These are phyloP conservation scores for Hymenochirus boettgeri DNA, from an alignment of 2,113 vertebrate genomes.

Conservation along the genomic window DNA sequence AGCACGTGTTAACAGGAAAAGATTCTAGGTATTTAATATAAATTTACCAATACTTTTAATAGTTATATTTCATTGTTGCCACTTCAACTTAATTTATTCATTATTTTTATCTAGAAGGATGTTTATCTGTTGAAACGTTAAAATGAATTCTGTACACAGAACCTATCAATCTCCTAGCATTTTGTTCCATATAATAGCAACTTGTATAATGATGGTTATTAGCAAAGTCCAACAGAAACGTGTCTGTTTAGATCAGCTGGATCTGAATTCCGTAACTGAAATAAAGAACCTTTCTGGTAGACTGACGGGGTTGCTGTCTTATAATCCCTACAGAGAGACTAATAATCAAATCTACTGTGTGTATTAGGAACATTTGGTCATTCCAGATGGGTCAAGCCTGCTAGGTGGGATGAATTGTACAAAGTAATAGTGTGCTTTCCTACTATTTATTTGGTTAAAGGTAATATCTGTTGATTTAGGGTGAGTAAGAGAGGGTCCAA, in stretches of 20 bases:
- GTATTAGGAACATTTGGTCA: not conserved
- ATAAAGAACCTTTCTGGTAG: not conserved
- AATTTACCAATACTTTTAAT: no score
- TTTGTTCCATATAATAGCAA: no score
- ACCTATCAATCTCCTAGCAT: no score
- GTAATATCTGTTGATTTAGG: slow-evolving; percentile 25
- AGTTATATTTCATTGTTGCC: no score
- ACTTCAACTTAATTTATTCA: no score
- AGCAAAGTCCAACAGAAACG: no score
- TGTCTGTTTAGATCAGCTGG: not conserved
- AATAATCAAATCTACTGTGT: slow-evolving; percentile 8
- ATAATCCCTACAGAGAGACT: slow-evolving; percentile 4
- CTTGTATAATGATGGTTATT: no score
- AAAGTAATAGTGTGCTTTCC: slow-evolving; percentile 27
- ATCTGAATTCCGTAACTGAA: not conserved
- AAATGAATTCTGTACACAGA: no score
- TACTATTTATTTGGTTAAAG: slow-evolving; percentile 43
- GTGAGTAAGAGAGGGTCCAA: slow-evolving; percentile 36
- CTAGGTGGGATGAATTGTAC: slow-evolving; percentile 22
- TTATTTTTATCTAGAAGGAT: no score
- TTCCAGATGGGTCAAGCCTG: slow-evolving; percentile 25
- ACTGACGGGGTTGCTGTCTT: slow-evolving; percentile 3
- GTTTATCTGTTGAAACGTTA: no score
- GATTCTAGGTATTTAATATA: no score
- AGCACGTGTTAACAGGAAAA: no score